Evolutionary conservation across 2,113 vertebrate species (phyloP).

Genomic region (Psittacus erithacus): DNA sequence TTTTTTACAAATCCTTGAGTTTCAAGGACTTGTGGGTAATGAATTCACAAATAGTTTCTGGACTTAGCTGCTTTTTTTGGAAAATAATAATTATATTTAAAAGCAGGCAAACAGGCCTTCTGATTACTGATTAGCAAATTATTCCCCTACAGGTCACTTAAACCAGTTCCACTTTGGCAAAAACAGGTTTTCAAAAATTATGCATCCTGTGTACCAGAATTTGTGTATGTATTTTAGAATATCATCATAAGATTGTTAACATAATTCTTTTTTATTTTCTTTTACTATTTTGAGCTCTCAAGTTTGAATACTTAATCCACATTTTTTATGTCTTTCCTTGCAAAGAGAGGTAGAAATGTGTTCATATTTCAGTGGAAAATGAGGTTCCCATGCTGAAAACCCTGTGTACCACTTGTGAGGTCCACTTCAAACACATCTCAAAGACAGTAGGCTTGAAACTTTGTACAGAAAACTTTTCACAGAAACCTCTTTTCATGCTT

Average conservation of each 20-base stretch:
- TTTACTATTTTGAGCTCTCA: not conserved
- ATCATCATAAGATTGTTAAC: not conserved
- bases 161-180: not conserved
- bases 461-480: not conserved
- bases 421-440: not conserved
- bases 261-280: not conserved
- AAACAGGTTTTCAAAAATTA: not conserved
- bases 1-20: not conserved
- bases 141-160: not conserved
- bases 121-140: not conserved
- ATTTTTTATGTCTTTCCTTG: not conserved
- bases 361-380: constrained; percentile 10
- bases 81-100: not conserved
- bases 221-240: not conserved
- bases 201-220: not conserved
- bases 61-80: not conserved
- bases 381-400: not conserved
- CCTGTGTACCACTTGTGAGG: not conserved
- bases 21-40: not conserved
- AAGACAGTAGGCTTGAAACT: not conserved
- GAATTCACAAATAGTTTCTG: not conserved
- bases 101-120: not conserved
- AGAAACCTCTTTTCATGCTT: not conserved
- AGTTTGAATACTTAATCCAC: not conserved
- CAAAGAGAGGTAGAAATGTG: not conserved